phyloP scores from a whole-genome alignment of 1,140 invertebrate genomes.

The Epicauta chinensis region DNA sequence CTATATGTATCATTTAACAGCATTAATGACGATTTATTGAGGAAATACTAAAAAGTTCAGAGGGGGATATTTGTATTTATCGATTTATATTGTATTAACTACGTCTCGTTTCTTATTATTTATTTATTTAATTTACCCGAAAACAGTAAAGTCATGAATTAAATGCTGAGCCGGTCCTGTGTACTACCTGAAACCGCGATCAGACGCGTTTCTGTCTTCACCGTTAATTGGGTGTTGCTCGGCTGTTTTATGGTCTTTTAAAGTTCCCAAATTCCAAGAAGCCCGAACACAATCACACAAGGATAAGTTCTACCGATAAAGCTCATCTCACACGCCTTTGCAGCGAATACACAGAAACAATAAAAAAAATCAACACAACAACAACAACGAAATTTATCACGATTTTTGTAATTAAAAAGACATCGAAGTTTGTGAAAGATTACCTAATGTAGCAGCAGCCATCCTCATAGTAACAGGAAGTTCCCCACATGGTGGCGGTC shows the following conservation, averaged over 20 bases:
- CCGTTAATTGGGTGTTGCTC: slow-evolving; percentile 22
- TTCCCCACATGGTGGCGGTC: slow-evolving; percentile 49
- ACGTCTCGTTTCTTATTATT: too few relatives aligned
- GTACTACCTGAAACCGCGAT: slow-evolving; percentile 11
- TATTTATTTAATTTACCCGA: too few relatives aligned
- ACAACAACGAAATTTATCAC: too few relatives aligned
- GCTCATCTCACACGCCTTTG: background rate
- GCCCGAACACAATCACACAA: background rate
- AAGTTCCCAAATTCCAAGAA: slow-evolving; percentile 16
- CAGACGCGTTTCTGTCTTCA: slow-evolving; percentile 6
- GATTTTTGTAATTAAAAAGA: too few relatives aligned
- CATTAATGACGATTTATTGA: too few relatives aligned
- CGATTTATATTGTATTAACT: too few relatives aligned
- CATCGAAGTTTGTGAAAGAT: slow-evolving; percentile 28
- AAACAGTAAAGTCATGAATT: too few relatives aligned
- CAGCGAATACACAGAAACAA: too few relatives aligned
- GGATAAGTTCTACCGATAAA: slow-evolving; percentile 1
- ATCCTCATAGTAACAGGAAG: slow-evolving; percentile 63
- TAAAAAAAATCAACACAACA: background rate
- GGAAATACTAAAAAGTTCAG: background rate
- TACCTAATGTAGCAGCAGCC: slow-evolving; percentile 62
- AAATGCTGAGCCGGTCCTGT: slow-evolving; percentile 3
- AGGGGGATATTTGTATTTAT: background rate
- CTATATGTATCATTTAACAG: too few relatives aligned
- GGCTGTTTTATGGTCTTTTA: slow-evolving; percentile 23